Conservation (phyloP, 2,888 invertebrate species). For the Mystacides longicornis region DNA sequence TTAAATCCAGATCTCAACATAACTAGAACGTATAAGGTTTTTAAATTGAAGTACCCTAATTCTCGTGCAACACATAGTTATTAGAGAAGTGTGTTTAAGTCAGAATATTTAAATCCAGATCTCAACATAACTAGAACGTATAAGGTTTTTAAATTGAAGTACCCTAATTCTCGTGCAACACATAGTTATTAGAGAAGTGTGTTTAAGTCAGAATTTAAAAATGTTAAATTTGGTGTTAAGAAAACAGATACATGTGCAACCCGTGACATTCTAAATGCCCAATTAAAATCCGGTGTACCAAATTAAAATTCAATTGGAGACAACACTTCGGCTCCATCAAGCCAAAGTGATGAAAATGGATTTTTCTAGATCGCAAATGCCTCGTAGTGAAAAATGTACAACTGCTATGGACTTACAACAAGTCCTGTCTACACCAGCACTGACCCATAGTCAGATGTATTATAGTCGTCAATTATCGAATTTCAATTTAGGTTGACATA, state of each 20-base stretch:
- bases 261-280: not conserved
- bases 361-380: not conserved
- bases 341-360: not conserved
- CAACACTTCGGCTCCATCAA: not conserved
- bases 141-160: too few relatives aligned
- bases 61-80: too few relatives aligned
- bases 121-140: not conserved
- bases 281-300: not conserved
- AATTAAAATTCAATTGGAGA: not conserved
- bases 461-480: not conserved
- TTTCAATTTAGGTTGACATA: not conserved
- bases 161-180: too few relatives aligned
- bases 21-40: too few relatives aligned
- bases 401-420: not conserved
- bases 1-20: not conserved
- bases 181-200: too few relatives aligned
- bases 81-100: not conserved
- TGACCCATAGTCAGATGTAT: conserved; percentile 28
- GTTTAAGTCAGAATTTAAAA: not conserved
- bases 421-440: conserved; percentile 25
- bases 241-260: not conserved
- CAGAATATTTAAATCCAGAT: not conserved
- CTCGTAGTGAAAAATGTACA: not conserved
- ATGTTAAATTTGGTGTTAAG: not conserved
- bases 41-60: too few relatives aligned